phyloP scores from a whole-genome alignment of 2,888 invertebrate species.

The Lasioglossum malachurum region DNA sequence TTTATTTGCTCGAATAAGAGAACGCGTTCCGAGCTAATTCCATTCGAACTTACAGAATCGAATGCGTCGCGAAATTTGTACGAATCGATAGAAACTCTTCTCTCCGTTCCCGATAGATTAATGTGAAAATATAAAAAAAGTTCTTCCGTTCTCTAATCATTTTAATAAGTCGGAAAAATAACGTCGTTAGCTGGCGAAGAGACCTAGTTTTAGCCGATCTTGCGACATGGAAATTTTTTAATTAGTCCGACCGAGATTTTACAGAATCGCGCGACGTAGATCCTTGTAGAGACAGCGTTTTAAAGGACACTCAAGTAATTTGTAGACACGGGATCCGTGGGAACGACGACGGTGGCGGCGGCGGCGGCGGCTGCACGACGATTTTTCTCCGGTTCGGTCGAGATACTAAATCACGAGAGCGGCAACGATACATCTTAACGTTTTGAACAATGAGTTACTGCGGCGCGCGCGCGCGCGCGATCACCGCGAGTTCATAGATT shows the following conservation, averaged over 20 bases:
- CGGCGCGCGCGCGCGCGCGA: conserved; percentile 7
- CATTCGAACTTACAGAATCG: background rate
- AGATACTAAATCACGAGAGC: conserved; percentile 47
- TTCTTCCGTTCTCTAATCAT: too few relatives aligned
- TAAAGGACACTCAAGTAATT: conserved; percentile 5
- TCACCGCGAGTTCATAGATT: background rate
- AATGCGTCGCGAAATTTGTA: background rate
- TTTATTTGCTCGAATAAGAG: background rate
- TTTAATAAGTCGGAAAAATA: background rate
- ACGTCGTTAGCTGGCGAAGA: background rate
- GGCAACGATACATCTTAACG: background rate
- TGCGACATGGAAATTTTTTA: background rate
- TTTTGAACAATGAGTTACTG: conserved; percentile 22
- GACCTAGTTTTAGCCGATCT: background rate
- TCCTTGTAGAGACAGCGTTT: background rate
- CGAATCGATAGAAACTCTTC: background rate
- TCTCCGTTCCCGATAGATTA: too few relatives aligned
- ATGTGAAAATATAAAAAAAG: too few relatives aligned
- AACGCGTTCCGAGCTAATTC: background rate
- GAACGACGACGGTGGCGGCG: background rate
- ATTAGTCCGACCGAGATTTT: background rate
- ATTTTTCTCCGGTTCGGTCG: conserved; percentile 33
- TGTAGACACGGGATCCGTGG: conserved; percentile 11
- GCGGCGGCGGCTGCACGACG: background rate
- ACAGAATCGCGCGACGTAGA: background rate